Evolutionary conservation across 2,888 invertebrate genomes (phyloP).

Genomic region (Mythimna impura): DNA sequence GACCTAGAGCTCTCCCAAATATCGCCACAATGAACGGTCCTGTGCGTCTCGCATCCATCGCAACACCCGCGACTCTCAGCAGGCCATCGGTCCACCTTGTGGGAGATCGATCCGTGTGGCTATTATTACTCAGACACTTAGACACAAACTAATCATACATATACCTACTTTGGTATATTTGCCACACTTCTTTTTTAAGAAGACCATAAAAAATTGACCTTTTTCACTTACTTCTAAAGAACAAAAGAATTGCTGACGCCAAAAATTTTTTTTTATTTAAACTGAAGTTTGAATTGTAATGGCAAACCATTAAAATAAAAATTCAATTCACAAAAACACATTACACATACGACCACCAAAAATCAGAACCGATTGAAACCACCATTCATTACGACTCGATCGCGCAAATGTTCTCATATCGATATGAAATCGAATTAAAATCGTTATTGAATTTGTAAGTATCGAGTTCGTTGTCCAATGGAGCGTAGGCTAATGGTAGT

Average conservation of each 20-base stretch:
- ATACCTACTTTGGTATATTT: no score
- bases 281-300: background rate
- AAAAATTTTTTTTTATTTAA: background rate
- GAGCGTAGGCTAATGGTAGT: conserved; percentile 73
- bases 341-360: conserved; percentile 48
- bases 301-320: conserved; percentile 51
- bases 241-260: background rate
- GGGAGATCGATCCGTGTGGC: no score
- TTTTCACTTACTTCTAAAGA: background rate
- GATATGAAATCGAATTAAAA: conserved; percentile 84
- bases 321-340: conserved; percentile 54
- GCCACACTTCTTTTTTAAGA: no score
- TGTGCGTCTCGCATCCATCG: no score
- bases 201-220: background rate
- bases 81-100: no score
- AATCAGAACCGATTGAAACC: conserved; percentile 69
- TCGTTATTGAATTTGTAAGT: conserved; percentile 76
- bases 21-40: no score
- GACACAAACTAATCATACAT: no score
- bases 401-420: conserved; percentile 74
- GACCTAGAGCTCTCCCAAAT: no score
- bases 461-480: conserved; percentile 73
- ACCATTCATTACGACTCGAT: conserved; percentile 68
- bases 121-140: no score
- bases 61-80: no score